These are phyloP conservation scores for Lepisosteus osseus DNA, from an alignment of 2,113 vertebrate genomes.

Conservation along the genomic window DNA sequence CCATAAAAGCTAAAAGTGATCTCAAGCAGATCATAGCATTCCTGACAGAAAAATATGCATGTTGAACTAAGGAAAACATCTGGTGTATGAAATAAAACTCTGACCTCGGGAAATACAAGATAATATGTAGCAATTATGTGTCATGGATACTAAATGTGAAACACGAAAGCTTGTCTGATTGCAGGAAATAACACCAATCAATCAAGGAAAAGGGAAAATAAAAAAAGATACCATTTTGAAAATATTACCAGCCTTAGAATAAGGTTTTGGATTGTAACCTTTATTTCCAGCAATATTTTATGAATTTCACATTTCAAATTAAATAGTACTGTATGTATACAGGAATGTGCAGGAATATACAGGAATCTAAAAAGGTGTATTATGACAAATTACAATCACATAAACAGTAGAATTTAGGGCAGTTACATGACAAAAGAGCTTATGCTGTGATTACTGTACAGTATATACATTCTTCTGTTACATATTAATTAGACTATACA, in stretches of 20 bases:
- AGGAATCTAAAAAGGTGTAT: background rate
- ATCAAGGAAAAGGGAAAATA: constrained; percentile 5
- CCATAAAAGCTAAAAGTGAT: constrained; percentile 1
- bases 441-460: too few relatives aligned
- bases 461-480: too few relatives aligned
- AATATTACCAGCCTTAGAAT: constrained; percentile 3
- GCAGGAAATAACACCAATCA: constrained; percentile 7
- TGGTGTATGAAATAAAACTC: constrained; percentile 5
- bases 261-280: background rate
- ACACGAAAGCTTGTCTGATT: constrained; percentile 1
- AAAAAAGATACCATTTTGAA: background rate
- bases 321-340: background rate
- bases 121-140: constrained; percentile 3
- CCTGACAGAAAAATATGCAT: background rate
- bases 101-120: background rate
- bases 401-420: background rate
- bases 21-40: background rate
- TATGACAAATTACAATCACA: background rate
- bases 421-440: too few relatives aligned
- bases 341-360: background rate
- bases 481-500: too few relatives aligned
- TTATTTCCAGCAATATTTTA: background rate
- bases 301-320: constrained; percentile 15
- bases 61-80: constrained; percentile 6
- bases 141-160: background rate